Base-by-base conservation (phyloP, 2,888 invertebrate species). In the Ephialtes manifestator region DNA sequence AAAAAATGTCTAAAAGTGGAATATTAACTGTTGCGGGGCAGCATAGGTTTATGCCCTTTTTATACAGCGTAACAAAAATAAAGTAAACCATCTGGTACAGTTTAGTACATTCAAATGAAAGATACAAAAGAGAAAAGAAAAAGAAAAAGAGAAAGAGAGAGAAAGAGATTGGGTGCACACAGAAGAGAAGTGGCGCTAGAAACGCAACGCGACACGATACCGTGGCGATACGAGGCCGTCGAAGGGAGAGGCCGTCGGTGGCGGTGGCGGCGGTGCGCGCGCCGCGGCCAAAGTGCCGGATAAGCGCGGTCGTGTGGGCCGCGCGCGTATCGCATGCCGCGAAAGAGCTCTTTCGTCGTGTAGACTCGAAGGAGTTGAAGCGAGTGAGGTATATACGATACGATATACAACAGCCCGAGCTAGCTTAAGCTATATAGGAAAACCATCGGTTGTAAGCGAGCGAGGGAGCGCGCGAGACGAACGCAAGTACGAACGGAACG, bases 241-340 rank as follows among this genome's bases (percentile, higher is more conserved):
- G 75, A 68, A 76, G 81, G 83, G 70, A 80, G 67, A 85, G 76
- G 48, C 71, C 53, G 60, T 43, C 67, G 72, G 51, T 24, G 67
- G 53, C 55, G 68, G 58, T 31, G 63, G 60, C 70, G 70, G 48
- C 70, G 58, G 60, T 67, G 77, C 82, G 82, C 67, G 70, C 77
- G 78, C 55, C 77, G 53, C 63, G 60, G 77, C 77, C 77, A 82
- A 82, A 82, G 81, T 84, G 81, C 81, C 84, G 86, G 84, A 84
- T 81, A 86, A 84, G 78, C 74, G 71, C 58, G 77, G 77, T 83
- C 83, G 84, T 86, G 84, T 84, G 86, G 84, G 82, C 84, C 68
- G 86, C 82, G 84, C 84, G 84, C 84, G 83, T 81, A 70, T 78
- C 84, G 81, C 81, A 60, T 78, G 78, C 78, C 78, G 78, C 75